These are phyloP conservation scores for Arenicola marina DNA, from an alignment of 2,888 invertebrate genomes.

Conservation along the genomic window DNA sequence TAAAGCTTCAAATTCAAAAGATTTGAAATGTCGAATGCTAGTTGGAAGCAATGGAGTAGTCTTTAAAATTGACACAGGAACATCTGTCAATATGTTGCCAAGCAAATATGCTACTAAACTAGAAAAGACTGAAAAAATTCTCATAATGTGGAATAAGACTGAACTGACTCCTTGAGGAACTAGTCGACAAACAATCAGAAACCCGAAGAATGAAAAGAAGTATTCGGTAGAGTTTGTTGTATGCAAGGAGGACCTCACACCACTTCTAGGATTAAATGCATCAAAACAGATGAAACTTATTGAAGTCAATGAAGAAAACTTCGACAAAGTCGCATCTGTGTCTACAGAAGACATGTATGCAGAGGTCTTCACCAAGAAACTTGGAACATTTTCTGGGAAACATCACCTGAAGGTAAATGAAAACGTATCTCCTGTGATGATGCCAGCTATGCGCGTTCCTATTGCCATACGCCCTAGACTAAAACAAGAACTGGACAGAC, in stretches of 20 bases:
- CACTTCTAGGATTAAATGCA: slow-evolving; percentile 10
- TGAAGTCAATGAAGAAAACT: slow-evolving; percentile 14
- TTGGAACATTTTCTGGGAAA: not conserved
- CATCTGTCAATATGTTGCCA: slow-evolving; percentile 17
- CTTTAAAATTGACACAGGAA: too few relatives aligned
- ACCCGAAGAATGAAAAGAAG: too few relatives aligned
- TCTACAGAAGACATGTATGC: not conserved
- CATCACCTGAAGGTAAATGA: not conserved
- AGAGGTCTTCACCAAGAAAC: slow-evolving; percentile 8
- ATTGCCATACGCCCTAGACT: slow-evolving; percentile 13
- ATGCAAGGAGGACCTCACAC: slow-evolving; percentile 9
- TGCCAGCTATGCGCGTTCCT: slow-evolving; percentile 10
- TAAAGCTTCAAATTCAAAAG: not conserved
- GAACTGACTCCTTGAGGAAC: too few relatives aligned
- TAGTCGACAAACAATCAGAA: too few relatives aligned
- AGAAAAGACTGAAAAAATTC: slow-evolving; percentile 13
- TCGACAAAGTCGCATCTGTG: slow-evolving; percentile 1
- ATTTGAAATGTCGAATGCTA: slow-evolving; percentile 7
- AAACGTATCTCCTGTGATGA: slow-evolving; percentile 10
- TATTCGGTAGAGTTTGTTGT: slow-evolving; percentile 22
- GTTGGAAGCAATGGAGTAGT: slow-evolving; percentile 3
- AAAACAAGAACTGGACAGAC: slow-evolving; percentile 23
- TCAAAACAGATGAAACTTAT: slow-evolving; percentile 14
- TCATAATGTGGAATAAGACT: too few relatives aligned
- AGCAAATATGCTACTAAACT: slow-evolving; percentile 4